phyloP scores from a whole-genome alignment of 92 coral and sea anemone genomes.

The Chrysogorgia sp. region DNA sequence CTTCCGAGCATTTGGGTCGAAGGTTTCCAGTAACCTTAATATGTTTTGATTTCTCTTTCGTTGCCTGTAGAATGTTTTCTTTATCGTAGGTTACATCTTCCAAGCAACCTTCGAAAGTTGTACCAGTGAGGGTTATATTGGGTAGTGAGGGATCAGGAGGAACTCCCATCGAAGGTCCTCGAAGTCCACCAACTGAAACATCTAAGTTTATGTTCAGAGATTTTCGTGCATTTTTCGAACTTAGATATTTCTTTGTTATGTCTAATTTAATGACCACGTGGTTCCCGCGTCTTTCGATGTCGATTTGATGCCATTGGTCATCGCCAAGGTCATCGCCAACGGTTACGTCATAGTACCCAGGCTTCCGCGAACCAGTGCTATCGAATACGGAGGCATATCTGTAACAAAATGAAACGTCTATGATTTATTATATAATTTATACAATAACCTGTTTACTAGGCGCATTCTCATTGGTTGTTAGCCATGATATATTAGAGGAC shows the following conservation, averaged over 20 bases:
- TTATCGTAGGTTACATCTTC: constrained; percentile 58
- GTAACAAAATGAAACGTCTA: not conserved
- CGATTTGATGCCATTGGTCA: constrained; percentile 84
- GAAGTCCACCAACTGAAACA: constrained; percentile 69
- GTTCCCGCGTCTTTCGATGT: constrained; percentile 50
- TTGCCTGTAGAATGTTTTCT: constrained; percentile 50
- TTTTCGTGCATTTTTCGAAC: constrained; percentile 7
- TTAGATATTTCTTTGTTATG: constrained; percentile 61
- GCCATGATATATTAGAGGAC: no score
- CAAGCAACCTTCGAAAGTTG: constrained; percentile 78
- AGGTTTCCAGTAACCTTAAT: constrained; percentile 40
- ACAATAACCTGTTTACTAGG: no score
- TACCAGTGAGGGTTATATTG: constrained; percentile 22
- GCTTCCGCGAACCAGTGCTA: constrained; percentile 38
- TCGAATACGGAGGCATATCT: constrained; percentile 74
- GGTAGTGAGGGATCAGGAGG: constrained; percentile 47
- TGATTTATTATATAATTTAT: no score
- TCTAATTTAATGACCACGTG: constrained; percentile 55
- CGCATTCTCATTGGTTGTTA: no score
- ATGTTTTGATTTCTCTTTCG: constrained; percentile 44
- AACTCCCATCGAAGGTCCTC: not conserved
- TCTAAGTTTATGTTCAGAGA: constrained; percentile 56
- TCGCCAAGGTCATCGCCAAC: constrained; percentile 72
- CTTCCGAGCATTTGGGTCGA: constrained; percentile 32
- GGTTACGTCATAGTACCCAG: constrained; percentile 64